Conservation (phyloP, 35 echinoderm and acorn worm species). For the Hemicentrotus pulcherrimus region DNA sequence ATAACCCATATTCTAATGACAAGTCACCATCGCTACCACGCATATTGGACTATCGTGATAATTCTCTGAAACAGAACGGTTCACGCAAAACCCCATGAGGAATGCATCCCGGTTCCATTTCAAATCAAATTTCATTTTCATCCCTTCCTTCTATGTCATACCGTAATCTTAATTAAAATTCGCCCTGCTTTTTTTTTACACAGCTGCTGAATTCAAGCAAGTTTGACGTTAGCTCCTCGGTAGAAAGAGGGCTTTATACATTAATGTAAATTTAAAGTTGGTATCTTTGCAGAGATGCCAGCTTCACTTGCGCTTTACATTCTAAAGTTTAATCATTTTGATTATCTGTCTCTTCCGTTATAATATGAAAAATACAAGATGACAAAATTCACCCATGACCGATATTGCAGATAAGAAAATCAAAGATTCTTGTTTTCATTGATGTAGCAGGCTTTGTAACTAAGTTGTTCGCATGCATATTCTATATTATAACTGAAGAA, state of each 20-base stretch:
- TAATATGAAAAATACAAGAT: no score
- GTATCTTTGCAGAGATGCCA: neutral
- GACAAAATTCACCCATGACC: no score
- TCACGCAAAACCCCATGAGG: neutral
- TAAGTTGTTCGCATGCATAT: no score
- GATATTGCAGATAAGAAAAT: no score
- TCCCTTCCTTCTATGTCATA: neutral
- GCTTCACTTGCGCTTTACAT: neutral
- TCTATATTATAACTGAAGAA: no score
- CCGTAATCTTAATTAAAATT: slow-evolving; percentile 5
- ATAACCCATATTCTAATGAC: neutral
- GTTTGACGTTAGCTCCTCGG: neutral
- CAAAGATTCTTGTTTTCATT: no score
- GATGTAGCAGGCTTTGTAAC: no score
- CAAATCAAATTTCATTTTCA: neutral
- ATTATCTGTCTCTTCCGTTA: no score
- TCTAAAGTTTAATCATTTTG: no score
- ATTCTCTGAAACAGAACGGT: neutral
- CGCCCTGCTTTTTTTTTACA: slow-evolving; percentile 4
- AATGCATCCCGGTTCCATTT: neutral
- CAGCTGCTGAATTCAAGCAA: neutral
- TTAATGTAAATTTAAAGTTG: neutral
- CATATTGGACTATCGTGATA: neutral
- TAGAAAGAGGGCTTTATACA: neutral
- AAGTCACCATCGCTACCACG: neutral